Evolutionary conservation across 1,140 invertebrate genomes (phyloP).

Genomic region (Melitaea cinxia): DNA sequence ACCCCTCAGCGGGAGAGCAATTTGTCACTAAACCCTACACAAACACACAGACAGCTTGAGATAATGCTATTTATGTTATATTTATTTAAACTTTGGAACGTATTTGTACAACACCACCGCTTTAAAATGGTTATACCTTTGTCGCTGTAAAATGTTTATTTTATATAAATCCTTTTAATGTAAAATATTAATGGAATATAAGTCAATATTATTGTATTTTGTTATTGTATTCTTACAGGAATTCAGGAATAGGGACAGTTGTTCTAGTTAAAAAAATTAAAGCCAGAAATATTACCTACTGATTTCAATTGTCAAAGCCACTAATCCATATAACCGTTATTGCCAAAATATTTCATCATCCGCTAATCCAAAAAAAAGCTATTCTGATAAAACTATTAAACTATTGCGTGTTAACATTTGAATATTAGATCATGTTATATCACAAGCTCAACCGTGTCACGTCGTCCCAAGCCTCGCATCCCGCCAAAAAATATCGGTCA

Average conservation of each 20-base stretch:
- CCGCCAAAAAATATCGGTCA: slow-evolving; percentile 33
- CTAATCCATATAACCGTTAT: too few relatives aligned
- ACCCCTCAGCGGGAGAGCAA: slow-evolving; percentile 32
- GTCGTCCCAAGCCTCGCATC: slow-evolving; percentile 10
- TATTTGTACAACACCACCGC: neutral
- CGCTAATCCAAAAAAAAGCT: too few relatives aligned
- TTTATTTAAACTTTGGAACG: slow-evolving; percentile 2
- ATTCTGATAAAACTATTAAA: too few relatives aligned
- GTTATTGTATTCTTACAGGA: too few relatives aligned
- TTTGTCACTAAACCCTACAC: slow-evolving; percentile 34
- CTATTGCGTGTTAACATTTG: too few relatives aligned
- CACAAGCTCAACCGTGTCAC: neutral
- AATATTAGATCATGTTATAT: neutral
- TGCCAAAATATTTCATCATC: too few relatives aligned
- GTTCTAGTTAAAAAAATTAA: too few relatives aligned
- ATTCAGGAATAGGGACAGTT: too few relatives aligned
- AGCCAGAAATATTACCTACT: too few relatives aligned
- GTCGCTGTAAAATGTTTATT: neutral
- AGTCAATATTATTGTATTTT: neutral
- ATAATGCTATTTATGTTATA: slow-evolving; percentile 20
- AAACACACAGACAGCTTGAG: slow-evolving; percentile 25
- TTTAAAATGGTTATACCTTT: neutral
- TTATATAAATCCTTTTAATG: too few relatives aligned
- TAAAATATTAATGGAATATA: too few relatives aligned
- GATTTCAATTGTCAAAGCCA: too few relatives aligned